Evolutionary conservation across 2,888 invertebrate species (phyloP).

Genomic region (Caenorhabditis wallacei): DNA sequence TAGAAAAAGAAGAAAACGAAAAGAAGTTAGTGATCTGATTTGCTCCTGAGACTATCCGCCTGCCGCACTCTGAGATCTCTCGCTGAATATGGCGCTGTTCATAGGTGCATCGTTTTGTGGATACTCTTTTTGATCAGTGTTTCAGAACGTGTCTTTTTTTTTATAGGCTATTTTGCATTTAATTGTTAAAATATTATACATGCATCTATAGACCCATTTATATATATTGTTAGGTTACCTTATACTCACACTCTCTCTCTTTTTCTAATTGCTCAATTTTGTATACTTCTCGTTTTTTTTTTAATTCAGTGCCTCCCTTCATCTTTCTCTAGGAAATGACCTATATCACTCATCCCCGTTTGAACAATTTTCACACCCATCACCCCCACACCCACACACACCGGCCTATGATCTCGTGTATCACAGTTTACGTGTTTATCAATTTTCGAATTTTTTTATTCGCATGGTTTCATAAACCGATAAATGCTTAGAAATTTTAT

Average conservation of each 20-base stretch:
- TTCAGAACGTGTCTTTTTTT: constrained; percentile 33
- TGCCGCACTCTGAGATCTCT: constrained; percentile 42
- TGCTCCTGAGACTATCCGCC: constrained; percentile 11
- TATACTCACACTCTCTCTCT: not conserved
- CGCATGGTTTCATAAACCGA: constrained; percentile 14
- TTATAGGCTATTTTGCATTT: constrained; percentile 53
- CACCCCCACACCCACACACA: constrained; percentile 33
- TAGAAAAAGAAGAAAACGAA: constrained; percentile 10
- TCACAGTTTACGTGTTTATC: constrained; percentile 63
- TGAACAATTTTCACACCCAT: constrained; percentile 33
- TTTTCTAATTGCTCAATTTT: constrained; percentile 1
- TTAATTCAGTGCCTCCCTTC: constrained; percentile 7
- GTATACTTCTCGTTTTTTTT: constrained; percentile 2
- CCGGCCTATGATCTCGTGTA: constrained; percentile 65
- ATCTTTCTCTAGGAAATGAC: constrained; percentile 41
- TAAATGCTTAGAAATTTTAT: constrained; percentile 43
- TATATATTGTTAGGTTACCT: not conserved
- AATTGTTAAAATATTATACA: not conserved
- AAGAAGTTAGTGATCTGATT: constrained; percentile 26
- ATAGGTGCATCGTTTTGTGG: constrained; percentile 26
- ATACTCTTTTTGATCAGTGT: constrained; percentile 19
- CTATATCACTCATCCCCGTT: constrained; percentile 20
- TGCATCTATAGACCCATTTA: constrained; percentile 11
- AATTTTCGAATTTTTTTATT: constrained; percentile 15
- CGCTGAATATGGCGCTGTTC: constrained; percentile 29